phyloP scores from a whole-genome alignment of 2,797 vertebrate genomes.

The Ctenochaetus hawaiiensis region DNA sequence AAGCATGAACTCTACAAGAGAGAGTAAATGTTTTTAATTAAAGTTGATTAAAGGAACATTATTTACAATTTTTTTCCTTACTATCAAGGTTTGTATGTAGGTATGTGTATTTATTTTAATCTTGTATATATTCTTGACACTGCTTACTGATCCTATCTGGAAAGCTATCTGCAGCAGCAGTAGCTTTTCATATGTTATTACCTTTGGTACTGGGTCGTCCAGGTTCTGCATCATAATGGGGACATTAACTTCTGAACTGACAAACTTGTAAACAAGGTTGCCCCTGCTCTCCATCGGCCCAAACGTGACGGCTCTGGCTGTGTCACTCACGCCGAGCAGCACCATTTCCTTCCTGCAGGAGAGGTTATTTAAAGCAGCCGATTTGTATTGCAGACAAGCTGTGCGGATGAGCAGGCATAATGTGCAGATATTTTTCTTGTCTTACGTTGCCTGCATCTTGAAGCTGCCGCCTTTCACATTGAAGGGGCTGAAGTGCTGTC shows the following conservation, averaged over 20 bases:
- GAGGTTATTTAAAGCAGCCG: conserved; percentile 19
- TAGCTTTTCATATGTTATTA: conserved; percentile 53
- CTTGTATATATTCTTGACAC: background rate
- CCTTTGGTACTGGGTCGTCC: conserved; percentile 82
- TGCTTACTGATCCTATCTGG: background rate
- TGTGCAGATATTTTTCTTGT: conserved; percentile 23
- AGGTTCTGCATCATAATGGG: conserved; percentile 84
- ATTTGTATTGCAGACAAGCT: conserved; percentile 15
- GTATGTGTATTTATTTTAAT: background rate
- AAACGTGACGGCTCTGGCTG: background rate
- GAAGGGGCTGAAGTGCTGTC: conserved; percentile 86
- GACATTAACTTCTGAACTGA: conserved; percentile 65
- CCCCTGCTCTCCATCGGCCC: conserved; percentile 78
- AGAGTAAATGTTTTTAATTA: background rate
- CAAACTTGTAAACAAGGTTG: conserved; percentile 81
- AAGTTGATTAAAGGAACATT: background rate
- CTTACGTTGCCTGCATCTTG: conserved; percentile 83
- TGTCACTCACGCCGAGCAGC: conserved; percentile 80
- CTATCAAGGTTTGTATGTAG: background rate
- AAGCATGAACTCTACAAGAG: too few species aligned
- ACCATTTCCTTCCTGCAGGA: conserved; percentile 85
- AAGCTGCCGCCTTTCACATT: conserved; percentile 85
- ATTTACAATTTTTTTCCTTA: background rate
- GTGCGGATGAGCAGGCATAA: background rate
- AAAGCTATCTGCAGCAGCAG: background rate